Evolutionary conservation across 2,888 invertebrate species (phyloP), one percentile per base, ranked within the genome.

Genomic region (Scaptomyza cyrtandrae): DNA sequence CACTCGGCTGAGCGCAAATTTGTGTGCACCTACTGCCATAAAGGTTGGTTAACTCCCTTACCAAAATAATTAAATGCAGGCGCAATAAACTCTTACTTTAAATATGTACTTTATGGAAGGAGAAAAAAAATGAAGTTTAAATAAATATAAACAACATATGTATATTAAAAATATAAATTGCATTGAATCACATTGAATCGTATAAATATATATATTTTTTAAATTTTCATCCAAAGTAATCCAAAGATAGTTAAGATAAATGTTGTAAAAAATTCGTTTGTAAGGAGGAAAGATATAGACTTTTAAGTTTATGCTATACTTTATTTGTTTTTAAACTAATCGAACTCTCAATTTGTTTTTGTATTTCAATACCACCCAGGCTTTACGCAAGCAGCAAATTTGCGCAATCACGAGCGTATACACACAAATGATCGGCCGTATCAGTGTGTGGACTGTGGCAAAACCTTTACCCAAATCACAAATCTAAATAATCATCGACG

Each of bases 401-500:
- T 92, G 78, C 88, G 92, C 65, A 92, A 92, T 72, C 92, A 92
- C 75, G 92, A 92, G 69, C 89, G 92, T 50, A 92, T 92, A 58
- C 92, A 92, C 72, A 92, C 92, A 67, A 92, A 92, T 72, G 92
- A 92, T 86, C 90, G 92, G 57, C 92, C 92, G 27, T 92, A 92
- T 79, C 89, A 90, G 43, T 92, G 92, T 74, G 86, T 90, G 53
- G 92, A 92, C 73, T 92, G 92, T 67, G 92, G 92, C 64, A 92
- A 92, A 78, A 92, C 92, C 29, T 92, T 92, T 75, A 92, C 92
- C 16, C 92, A 92, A 90, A 92, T 92, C 67, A 92, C 92, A 74
- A 92, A 92, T 76, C 80, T 92, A 39, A 92, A 92, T 75, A 92
- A 92, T 89, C 92, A 92, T 76, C 89, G 92, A 53, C 89, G 92